These are phyloP conservation scores for Lepidurus apus DNA, from an alignment of 1,140 invertebrate species.

Conservation along the genomic window DNA sequence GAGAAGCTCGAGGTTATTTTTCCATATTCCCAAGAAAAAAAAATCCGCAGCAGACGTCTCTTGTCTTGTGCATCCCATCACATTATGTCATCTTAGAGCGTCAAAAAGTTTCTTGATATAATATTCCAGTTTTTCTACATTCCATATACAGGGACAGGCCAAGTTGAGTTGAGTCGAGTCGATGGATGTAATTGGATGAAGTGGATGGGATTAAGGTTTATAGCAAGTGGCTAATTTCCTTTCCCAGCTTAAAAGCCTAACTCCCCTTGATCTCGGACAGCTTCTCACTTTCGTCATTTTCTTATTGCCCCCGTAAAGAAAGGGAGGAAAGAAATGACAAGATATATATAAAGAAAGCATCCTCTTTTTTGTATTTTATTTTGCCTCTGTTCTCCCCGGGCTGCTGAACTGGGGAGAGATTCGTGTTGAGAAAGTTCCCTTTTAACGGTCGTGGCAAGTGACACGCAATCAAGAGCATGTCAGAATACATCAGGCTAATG, in stretches of 20 bases:
- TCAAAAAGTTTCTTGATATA: too few species aligned
- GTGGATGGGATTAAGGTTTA: not conserved
- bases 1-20: not conserved
- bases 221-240: not conserved
- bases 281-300: not conserved
- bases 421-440: not conserved
- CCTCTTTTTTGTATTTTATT: not conserved
- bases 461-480: slow-evolving; percentile 18
- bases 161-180: too few species aligned
- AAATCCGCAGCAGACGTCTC: not conserved
- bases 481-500: slow-evolving; percentile 21
- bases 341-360: not conserved
- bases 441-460: slow-evolving; percentile 18
- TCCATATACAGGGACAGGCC: too few species aligned
- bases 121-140: too few species aligned
- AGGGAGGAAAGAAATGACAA: not conserved
- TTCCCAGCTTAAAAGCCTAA: not conserved
- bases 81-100: too few species aligned
- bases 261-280: not conserved
- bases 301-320: not conserved
- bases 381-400: not conserved
- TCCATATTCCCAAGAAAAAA: not conserved
- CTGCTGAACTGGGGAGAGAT: not conserved
- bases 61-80: not conserved
- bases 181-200: not conserved